These are phyloP conservation scores for Thera britannica DNA, from an alignment of 2,888 invertebrate genomes.

Conservation along the genomic window DNA sequence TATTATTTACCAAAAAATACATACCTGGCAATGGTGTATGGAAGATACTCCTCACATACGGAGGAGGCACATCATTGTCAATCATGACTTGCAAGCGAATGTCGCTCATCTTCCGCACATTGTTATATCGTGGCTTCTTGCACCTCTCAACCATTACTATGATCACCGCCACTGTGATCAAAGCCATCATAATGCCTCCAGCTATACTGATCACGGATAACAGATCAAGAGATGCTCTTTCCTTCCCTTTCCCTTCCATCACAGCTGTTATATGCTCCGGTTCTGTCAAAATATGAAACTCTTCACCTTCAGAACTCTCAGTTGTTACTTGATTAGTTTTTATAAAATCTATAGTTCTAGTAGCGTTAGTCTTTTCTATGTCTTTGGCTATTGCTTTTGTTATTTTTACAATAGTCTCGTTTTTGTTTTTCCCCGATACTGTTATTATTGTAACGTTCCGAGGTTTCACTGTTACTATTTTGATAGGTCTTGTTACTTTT, in stretches of 20 bases:
- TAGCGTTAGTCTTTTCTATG: slow-evolving; percentile 50
- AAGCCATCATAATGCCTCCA: slow-evolving; percentile 80
- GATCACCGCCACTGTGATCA: slow-evolving; percentile 79
- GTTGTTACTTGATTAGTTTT: slow-evolving; percentile 62
- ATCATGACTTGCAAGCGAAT: slow-evolving; percentile 78
- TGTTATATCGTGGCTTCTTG: slow-evolving; percentile 70
- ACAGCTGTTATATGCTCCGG: slow-evolving; percentile 83
- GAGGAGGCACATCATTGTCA: slow-evolving; percentile 76
- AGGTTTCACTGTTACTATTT: slow-evolving; percentile 41
- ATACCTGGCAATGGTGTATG: slow-evolving; percentile 85
- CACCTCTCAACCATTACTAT: slow-evolving; percentile 80
- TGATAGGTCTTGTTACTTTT: slow-evolving; percentile 45
- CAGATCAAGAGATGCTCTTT: slow-evolving; percentile 71
- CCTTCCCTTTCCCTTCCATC: slow-evolving; percentile 74
- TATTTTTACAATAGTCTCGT: slow-evolving; percentile 32
- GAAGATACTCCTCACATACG: slow-evolving; percentile 83
- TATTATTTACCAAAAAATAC: background rate
- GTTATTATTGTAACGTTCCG: slow-evolving; percentile 38
- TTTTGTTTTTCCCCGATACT: slow-evolving; percentile 38
- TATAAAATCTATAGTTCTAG: slow-evolving; percentile 43
- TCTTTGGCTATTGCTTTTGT: slow-evolving; percentile 35
- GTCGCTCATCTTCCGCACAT: slow-evolving; percentile 74
- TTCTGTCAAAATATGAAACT: slow-evolving; percentile 84
- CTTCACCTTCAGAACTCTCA: slow-evolving; percentile 67
- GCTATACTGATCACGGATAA: slow-evolving; percentile 81